phyloP scores from a whole-genome alignment of 1,140 invertebrate genomes.

The Brachionus plicatilis region DNA sequence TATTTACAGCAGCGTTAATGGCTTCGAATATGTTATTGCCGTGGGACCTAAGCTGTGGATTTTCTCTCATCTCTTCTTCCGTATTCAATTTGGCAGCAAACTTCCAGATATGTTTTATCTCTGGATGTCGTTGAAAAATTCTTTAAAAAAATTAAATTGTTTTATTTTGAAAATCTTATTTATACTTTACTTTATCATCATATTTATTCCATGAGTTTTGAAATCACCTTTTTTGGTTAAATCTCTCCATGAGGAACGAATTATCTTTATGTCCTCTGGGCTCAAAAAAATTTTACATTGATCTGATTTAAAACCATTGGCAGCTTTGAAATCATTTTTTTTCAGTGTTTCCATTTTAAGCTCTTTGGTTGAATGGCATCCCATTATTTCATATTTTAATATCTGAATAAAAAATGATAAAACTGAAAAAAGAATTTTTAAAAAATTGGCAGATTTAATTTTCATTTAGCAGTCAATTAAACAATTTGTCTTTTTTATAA shows the following conservation, averaged over 20 bases:
- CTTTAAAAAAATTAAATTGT: neutral
- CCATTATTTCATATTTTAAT: neutral
- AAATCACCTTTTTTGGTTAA: neutral
- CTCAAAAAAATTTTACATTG: neutral
- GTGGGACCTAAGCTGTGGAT: conserved; percentile 5
- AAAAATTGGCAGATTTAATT: neutral
- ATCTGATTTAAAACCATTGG: neutral
- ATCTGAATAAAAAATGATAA: neutral
- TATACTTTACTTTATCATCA: conserved; percentile 35
- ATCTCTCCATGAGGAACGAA: neutral
- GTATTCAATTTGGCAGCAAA: conserved; percentile 27
- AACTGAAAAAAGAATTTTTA: neutral
- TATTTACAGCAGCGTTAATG: conserved; percentile 21
- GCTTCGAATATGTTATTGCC: conserved; percentile 36
- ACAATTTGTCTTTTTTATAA: too few species aligned
- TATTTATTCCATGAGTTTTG: conserved; percentile 1
- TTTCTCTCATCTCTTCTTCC: conserved; percentile 37
- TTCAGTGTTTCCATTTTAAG: neutral
- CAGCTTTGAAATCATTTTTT: neutral
- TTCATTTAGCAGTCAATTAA: neutral
- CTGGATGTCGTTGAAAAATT: conserved; percentile 5
- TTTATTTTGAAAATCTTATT: neutral
- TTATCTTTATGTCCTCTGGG: neutral
- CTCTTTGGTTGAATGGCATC: neutral
- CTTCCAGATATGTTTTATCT: conserved; percentile 30